These are phyloP conservation scores for Bathynomus jamesi DNA, from an alignment of 1,140 invertebrate genomes.

Conservation along the genomic window DNA sequence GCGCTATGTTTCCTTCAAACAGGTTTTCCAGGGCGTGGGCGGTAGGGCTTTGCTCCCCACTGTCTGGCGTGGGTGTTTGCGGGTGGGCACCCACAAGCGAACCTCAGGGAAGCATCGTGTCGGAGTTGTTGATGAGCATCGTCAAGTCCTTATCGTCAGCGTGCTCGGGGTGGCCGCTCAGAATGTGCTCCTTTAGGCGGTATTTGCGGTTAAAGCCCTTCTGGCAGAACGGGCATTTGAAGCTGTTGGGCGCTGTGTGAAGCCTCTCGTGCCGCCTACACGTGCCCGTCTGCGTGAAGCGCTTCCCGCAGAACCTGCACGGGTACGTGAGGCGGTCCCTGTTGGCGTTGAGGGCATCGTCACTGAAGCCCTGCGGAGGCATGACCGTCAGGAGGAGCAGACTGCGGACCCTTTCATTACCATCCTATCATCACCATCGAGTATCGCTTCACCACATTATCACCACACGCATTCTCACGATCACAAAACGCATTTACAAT, in stretches of 20 bases:
- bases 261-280: conserved; percentile 80
- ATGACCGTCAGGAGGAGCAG: no score
- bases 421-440: no score
- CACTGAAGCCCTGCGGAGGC: conserved; percentile 20
- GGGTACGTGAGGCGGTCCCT: conserved; percentile 41
- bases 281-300: conserved; percentile 58
- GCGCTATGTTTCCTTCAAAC: background rate
- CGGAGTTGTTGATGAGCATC: background rate
- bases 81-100: background rate
- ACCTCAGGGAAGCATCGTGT: background rate
- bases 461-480: no score
- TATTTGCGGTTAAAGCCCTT: conserved; percentile 77
- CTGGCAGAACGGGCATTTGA: conserved; percentile 70
- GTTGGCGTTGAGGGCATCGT: conserved; percentile 19
- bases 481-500: no score
- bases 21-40: background rate
- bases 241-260: conserved; percentile 67
- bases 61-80: background rate
- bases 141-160: background rate
- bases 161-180: conserved; percentile 53
- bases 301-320: conserved; percentile 64
- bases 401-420: no score
- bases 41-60: background rate
- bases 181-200: conserved; percentile 61
- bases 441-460: no score